phyloP scores from a whole-genome alignment of 2,113 vertebrate species.

The Progne subis region DNA sequence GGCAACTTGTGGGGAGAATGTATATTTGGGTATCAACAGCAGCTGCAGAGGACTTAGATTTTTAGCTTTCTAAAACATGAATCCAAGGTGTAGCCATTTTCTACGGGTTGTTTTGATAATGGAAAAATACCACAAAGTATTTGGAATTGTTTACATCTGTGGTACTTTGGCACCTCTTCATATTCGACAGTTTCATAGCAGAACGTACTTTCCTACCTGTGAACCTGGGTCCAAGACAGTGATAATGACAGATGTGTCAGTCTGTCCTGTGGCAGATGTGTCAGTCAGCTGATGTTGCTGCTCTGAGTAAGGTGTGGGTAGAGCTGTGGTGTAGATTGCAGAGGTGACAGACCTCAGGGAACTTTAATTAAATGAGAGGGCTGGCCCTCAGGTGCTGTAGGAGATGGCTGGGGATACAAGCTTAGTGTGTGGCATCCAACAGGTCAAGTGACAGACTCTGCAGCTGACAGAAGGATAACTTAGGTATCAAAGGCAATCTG shows the following conservation, averaged over 20 bases:
- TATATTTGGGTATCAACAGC: neutral
- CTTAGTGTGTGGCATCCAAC: neutral
- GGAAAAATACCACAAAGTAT: neutral
- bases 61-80: neutral
- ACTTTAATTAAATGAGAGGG: neutral
- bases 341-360: neutral
- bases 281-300: neutral
- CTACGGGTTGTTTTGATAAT: neutral
- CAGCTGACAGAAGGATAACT: neutral
- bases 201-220: neutral
- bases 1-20: neutral
- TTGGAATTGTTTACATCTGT: neutral
- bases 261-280: neutral
- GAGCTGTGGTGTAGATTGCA: neutral
- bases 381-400: neutral
- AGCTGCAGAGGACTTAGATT: neutral
- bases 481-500: neutral
- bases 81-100: neutral
- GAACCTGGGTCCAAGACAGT: neutral
- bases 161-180: neutral
- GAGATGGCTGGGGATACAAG: neutral
- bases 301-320: neutral
- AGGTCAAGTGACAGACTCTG: neutral
- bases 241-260: neutral
- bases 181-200: neutral